These are phyloP conservation scores for Staurois parvus DNA, from an alignment of 2,797 vertebrate species.

Conservation along the genomic window DNA sequence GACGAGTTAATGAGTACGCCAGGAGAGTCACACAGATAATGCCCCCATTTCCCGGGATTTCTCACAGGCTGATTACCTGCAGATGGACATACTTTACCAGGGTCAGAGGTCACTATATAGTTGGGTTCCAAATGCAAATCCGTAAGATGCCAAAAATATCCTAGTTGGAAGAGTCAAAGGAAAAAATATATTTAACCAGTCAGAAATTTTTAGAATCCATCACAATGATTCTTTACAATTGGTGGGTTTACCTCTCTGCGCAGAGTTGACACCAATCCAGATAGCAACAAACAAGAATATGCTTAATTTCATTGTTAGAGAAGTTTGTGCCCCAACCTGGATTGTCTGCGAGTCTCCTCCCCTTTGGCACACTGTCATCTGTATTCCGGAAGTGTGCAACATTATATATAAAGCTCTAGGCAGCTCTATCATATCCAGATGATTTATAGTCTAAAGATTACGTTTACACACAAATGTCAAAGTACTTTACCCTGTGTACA, in stretches of 20 bases:
- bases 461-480: background rate
- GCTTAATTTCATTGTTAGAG: constrained; percentile 20
- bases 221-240: background rate
- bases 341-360: background rate
- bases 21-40: constrained; percentile 89
- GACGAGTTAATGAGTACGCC: constrained; percentile 86
- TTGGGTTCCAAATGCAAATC: constrained; percentile 90
- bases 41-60: constrained; percentile 83
- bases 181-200: background rate
- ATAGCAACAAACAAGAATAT: constrained; percentile 18
- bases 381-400: constrained; percentile 30
- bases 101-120: constrained; percentile 74
- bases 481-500: background rate
- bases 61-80: constrained; percentile 76
- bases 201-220: background rate
- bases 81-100: constrained; percentile 81
- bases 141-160: constrained; percentile 92
- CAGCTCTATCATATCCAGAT: background rate
- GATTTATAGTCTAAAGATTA: constrained; percentile 1
- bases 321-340: background rate
- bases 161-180: constrained; percentile 65
- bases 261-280: background rate
- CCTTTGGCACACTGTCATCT: background rate
- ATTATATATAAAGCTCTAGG: background rate
- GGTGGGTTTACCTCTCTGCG: constrained; percentile 45